Evolutionary conservation across 23 tunicate species (phyloP).

Genomic region (Halocynthia roretzi): DNA sequence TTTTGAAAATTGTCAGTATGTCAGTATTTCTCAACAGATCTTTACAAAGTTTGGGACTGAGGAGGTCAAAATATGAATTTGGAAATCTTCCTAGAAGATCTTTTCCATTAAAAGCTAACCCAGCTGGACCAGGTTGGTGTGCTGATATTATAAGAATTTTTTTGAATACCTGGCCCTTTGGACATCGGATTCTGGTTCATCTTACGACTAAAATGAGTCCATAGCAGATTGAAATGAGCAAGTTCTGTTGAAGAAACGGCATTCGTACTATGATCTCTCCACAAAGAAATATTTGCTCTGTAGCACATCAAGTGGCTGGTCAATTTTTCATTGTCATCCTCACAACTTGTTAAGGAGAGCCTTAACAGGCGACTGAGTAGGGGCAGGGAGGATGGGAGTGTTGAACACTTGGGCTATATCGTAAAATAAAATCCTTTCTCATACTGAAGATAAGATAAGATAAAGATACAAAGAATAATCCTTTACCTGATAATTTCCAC

Average conservation of each 20-base stretch:
- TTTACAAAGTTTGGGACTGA: too few species aligned
- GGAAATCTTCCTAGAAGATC: too few species aligned
- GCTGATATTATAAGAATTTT: too few species aligned
- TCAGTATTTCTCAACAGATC: too few species aligned
- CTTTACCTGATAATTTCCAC: constrained; percentile 11
- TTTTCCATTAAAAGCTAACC: too few species aligned
- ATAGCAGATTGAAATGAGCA: constrained; percentile 19
- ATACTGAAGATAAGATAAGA: background rate
- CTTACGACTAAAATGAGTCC: constrained; percentile 19
- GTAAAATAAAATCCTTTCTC: background rate
- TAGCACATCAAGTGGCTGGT: constrained; percentile 16
- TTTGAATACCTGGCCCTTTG: too few species aligned
- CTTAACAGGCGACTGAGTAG: background rate
- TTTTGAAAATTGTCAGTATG: too few species aligned
- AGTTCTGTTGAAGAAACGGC: constrained; percentile 6
- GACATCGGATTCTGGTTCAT: background rate
- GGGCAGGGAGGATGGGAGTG: constrained; percentile 1
- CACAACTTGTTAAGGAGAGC: constrained; percentile 15
- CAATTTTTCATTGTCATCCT: background rate
- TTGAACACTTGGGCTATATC: background rate
- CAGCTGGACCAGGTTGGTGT: too few species aligned
- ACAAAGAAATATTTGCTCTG: background rate
- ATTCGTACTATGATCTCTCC: constrained; percentile 1
- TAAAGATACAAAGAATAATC: background rate
- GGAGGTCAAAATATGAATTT: too few species aligned